A percentile compares a stretch with the other conserved stretches of the same genome.
Evolutionary conservation across 2,797 vertebrate genomes (phyloP).

Genomic region (Acipenser ruthenus): DNA sequence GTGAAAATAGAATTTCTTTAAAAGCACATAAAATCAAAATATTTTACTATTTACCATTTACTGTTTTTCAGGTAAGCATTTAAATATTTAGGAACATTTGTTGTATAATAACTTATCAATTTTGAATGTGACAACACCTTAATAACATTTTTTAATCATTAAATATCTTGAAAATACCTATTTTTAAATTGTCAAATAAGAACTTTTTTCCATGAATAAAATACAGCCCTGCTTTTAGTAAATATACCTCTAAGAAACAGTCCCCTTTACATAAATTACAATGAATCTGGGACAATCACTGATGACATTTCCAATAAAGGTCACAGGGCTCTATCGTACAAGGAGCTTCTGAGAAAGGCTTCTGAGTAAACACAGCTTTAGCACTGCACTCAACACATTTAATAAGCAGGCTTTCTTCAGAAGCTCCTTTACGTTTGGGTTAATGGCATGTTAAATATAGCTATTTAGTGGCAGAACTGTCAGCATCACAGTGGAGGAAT

Average conservation of each 20-base stretch:
- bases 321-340: slow-evolving; percentile 22
- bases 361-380: slow-evolving; percentile 7
- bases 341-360: neutral
- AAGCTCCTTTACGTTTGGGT: slow-evolving; percentile 13
- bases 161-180: too few relatives aligned
- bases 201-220: too few relatives aligned
- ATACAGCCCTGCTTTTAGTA: too few relatives aligned
- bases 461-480: slow-evolving; percentile 19
- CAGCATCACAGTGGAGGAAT: slow-evolving; percentile 9
- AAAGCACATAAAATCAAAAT: too few relatives aligned
- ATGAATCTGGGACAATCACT: slow-evolving; percentile 32
- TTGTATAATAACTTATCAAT: too few relatives aligned
- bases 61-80: too few relatives aligned
- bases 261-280: slow-evolving; percentile 30
- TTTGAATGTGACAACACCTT: too few relatives aligned
- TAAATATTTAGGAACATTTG: too few relatives aligned
- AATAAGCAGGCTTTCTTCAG: slow-evolving; percentile 18
- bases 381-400: slow-evolving; percentile 15
- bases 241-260: slow-evolving; percentile 8
- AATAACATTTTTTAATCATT: too few relatives aligned
- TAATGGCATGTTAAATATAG: slow-evolving; percentile 24
- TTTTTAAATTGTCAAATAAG: too few relatives aligned
- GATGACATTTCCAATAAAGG: slow-evolving; percentile 44
- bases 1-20: too few relatives aligned
- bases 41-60: too few relatives aligned